Base-by-base conservation (phyloP, 2,113 vertebrate genomes). In the Dendrocopos noguchii region DNA sequence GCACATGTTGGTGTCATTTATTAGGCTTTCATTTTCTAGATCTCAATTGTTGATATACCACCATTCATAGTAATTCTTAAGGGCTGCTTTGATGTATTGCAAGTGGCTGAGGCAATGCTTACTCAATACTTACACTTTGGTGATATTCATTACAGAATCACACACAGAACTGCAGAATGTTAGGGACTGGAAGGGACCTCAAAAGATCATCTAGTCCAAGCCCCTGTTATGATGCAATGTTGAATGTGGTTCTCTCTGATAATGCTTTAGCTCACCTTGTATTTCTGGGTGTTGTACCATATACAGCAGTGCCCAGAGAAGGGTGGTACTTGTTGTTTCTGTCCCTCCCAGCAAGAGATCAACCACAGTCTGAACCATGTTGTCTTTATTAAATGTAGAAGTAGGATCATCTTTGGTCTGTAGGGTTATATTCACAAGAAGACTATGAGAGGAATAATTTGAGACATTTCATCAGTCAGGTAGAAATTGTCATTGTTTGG, bases 311-410 rank as follows among this genome's bases (percentile, higher is more conserved):
- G 95, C 97, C 97, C 98, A 98, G 80, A 80, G 92, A 64, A 98
- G 93, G 9, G 97, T 98, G 67, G 95, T 97, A 4, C 97, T 88
- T 3, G 93, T 98, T 52, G 97, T 98, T 88, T 98, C 96, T 2
- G 96, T 97, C 77, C 98, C 98, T 85, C 97, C 98, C 47, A 98
- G 74, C 95, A 98, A 96, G 47, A 98, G 96, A 67, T 98, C 97
- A 4, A 87, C 84, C 36, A 96, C 87, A 9, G 94, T 96, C 75
- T 98, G 95, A 66, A 97, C 46, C 97, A 98, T 86, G 15, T 98
- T 98, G 17, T 98, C 97, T 52, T 97, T 96, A 19, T 81, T 96
- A 91, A 98, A 98, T 0, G 97, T 97, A 6, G 97, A 97, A 33
- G 92, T 61, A 9, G 97, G 84, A 17, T 97, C 76, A 0, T 95